These are phyloP conservation scores for Leucopternis melanops DNA, from an alignment of 2,113 vertebrate species.

Conservation along the genomic window DNA sequence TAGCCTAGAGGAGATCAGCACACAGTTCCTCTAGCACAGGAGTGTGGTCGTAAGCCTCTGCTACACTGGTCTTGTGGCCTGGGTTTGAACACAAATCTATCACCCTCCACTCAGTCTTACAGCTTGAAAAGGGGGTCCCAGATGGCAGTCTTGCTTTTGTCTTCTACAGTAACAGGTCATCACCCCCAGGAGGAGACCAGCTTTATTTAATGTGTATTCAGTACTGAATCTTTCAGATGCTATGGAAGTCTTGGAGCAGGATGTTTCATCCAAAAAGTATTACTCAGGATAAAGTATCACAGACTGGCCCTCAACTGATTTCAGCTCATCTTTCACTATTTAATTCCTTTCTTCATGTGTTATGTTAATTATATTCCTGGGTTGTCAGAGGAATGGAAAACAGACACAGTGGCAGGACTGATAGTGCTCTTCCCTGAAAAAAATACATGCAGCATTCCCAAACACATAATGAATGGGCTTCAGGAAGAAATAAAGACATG, in stretches of 20 bases:
- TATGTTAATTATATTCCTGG: not conserved
- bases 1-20: not conserved
- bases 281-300: not conserved
- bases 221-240: not conserved
- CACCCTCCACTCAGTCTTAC: not conserved
- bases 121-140: not conserved
- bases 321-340: not conserved
- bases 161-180: not conserved
- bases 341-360: not conserved
- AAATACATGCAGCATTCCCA: not conserved
- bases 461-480: not conserved
- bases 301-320: not conserved
- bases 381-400: not conserved
- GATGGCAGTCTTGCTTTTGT: not conserved
- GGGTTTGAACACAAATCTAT: not conserved
- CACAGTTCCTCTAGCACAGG: not conserved
- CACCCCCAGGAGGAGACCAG: not conserved
- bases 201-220: not conserved
- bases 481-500: not conserved
- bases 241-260: not conserved
- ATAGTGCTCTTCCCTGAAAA: not conserved
- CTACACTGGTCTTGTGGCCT: not conserved
- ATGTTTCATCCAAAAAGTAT: not conserved
- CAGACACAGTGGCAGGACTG: not conserved
- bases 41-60: not conserved